Conservation (phyloP, 2,888 invertebrate species). For the Thera britannica region DNA sequence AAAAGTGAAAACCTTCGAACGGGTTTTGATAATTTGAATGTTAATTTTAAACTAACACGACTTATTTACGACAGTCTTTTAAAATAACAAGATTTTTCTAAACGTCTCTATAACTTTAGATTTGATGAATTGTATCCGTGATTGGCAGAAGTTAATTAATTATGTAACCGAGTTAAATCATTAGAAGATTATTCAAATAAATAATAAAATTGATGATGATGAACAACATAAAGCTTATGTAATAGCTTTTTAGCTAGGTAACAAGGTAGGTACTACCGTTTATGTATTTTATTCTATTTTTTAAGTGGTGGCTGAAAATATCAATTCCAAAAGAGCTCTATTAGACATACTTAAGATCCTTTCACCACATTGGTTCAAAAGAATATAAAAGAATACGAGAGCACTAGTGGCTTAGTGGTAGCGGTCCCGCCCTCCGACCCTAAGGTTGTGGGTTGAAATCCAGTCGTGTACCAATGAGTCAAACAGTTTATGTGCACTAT, state of each 20-base stretch:
- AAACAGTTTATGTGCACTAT: too few relatives aligned
- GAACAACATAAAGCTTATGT: not conserved
- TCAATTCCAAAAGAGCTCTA: not conserved
- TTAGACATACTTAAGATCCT: too few relatives aligned
- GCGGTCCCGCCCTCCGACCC: too few relatives aligned
- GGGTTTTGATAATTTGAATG: conserved; percentile 41
- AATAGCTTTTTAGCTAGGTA: not conserved
- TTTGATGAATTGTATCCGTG: conserved; percentile 32
- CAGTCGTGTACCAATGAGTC: too few relatives aligned
- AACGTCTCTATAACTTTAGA: conserved; percentile 28
- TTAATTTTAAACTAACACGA: conserved; percentile 41
- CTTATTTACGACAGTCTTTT: conserved; percentile 38
- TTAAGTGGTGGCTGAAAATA: not conserved
- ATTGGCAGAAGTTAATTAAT: conserved; percentile 26
- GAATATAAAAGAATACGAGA: too few relatives aligned
- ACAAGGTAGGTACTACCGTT: not conserved
- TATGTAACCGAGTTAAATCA: conserved; percentile 24
- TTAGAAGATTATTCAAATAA: conserved; percentile 19
- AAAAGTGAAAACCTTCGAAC: conserved; percentile 41
- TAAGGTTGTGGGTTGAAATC: too few relatives aligned
- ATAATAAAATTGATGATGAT: conserved; percentile 2
- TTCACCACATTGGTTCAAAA: too few relatives aligned
- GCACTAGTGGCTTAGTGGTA: too few relatives aligned
- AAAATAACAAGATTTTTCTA: conserved; percentile 33
- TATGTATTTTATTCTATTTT: not conserved